Evolutionary conservation across 2,113 vertebrate species (phyloP).

Genomic region (Eublepharis macularius): DNA sequence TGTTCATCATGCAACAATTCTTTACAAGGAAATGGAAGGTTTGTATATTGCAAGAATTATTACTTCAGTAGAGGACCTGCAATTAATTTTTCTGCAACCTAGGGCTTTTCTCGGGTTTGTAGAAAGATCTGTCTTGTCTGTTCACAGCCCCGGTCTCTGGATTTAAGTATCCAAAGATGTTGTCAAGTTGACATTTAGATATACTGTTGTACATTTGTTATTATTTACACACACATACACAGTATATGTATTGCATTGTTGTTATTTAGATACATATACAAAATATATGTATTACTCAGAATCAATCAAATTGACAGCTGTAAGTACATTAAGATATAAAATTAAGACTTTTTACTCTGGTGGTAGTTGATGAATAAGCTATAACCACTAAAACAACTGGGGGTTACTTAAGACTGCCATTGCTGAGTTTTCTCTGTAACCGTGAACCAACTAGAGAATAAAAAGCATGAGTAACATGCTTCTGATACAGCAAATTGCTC

Average conservation of each 20-base stretch:
- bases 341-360: conserved; percentile 27
- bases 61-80: no score
- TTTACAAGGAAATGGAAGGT: conserved; percentile 17
- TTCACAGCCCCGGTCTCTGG: no score
- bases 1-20: conserved; percentile 10
- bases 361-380: conserved; percentile 14
- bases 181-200: no score
- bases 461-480: conserved; percentile 60
- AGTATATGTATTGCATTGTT: background rate
- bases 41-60: background rate
- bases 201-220: conserved; percentile 30
- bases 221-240: background rate
- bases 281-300: background rate
- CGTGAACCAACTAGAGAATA: conserved; percentile 53
- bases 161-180: no score
- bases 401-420: conserved; percentile 22
- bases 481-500: conserved; percentile 73
- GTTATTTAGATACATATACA: background rate
- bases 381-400: conserved; percentile 18
- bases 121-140: no score
- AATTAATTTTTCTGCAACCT: no score
- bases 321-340: background rate
- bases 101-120: no score
- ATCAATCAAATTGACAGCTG: conserved; percentile 10
- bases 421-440: conserved; percentile 46